Evolutionary conservation across 2,113 vertebrate genomes (phyloP), one percentile per base, ranked within the genome.

Genomic region (Psophia crepitans): DNA sequence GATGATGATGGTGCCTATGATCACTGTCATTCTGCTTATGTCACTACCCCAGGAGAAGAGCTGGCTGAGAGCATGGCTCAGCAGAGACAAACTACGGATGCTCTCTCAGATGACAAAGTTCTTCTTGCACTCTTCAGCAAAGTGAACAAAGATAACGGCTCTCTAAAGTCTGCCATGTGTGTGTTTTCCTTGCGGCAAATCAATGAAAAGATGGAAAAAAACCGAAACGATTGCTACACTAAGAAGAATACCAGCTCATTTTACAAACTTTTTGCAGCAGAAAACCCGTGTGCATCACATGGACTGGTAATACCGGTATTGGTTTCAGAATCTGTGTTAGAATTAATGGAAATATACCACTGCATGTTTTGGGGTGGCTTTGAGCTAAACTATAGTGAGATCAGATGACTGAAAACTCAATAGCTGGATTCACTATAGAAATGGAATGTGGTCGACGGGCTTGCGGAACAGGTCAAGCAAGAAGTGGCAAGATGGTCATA

Each of bases 101-200:
- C 97, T 60, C 61, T 63, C 14, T 92, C 97, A 14, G 89, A 86
- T 6, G 97, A 98, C 65, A 96, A 98, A 87, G 98, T 99, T 44
- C 98, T 99, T 39, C 99, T 99, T 53, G 97, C 98, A 0, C 98
- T 98, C 95, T 99, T 99, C 97, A 98, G 98, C 46, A 98, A 98
- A 58, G 98, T 98, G 4, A 97, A 98, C 58, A 98, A 98, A 41
- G 95, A 97, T 13, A 95, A 87, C 0, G 63, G 93, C 3, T 87
- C 89, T 60, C 86, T 97, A 10, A 96, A 91, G 13, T 98, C 99
- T 0, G 99, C 99, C 46, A 97, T 99, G 97, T 99, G 99, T 95
- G 97, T 99, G 89, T 99, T 98, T 97, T 98, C 99, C 1, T 97
- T 99, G 82, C 88, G 60, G 5, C 56, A 97, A 16, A 98, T 99